Evolutionary conservation across 2,888 invertebrate species (phyloP).

Genomic region (Ochropacha duplaris): DNA sequence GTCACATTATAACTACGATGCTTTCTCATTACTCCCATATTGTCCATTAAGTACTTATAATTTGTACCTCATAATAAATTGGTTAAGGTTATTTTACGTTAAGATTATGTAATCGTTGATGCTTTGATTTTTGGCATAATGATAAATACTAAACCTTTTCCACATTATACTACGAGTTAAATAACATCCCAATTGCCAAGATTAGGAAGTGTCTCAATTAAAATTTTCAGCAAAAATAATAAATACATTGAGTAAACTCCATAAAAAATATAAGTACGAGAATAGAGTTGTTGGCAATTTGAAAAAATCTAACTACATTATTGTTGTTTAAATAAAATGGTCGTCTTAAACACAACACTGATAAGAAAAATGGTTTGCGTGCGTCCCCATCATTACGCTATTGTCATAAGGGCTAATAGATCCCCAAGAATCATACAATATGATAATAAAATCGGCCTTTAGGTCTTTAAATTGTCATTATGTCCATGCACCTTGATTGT

Average conservation of each 20-base stretch:
- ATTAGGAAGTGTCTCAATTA: too few relatives aligned
- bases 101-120: not conserved
- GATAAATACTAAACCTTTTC: too few relatives aligned
- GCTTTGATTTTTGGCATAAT: too few relatives aligned
- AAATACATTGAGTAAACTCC: too few relatives aligned
- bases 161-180: too few relatives aligned
- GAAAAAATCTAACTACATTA: not conserved
- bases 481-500: conserved; percentile 55
- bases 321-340: not conserved
- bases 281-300: not conserved
- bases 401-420: conserved; percentile 82
- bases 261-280: too few relatives aligned
- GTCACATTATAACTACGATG: conserved; percentile 44
- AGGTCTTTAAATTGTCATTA: conserved; percentile 83
- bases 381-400: conserved; percentile 68
- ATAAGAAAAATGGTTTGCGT: conserved; percentile 75
- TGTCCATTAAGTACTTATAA: conserved; percentile 15
- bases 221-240: too few relatives aligned
- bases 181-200: too few relatives aligned
- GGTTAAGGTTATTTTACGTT: not conserved
- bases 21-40: conserved; percentile 54
- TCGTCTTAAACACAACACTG: conserved; percentile 35
- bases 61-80: not conserved
- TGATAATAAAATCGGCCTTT: conserved; percentile 82
- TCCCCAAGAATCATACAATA: conserved; percentile 80